Evolutionary conservation across 2,113 vertebrate genomes (phyloP).

Genomic region (Globicephala melas): DNA sequence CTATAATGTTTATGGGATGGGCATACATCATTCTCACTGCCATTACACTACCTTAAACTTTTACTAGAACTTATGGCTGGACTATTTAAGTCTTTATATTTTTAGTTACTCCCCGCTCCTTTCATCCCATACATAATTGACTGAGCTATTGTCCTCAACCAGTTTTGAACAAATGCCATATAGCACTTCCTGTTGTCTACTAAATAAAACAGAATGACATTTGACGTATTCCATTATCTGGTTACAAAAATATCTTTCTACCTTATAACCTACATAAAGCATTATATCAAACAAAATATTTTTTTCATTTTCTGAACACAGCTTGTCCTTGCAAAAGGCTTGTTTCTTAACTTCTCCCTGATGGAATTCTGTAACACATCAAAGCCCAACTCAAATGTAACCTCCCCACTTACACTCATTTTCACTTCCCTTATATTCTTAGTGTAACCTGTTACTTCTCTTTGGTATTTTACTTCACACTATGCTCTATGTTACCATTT

Average conservation of each 20-base stretch:
- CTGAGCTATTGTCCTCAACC: not conserved
- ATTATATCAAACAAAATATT: not conserved
- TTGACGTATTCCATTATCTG: not conserved
- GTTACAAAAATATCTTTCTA: not conserved
- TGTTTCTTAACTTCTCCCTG: not conserved
- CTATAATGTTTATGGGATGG: not conserved
- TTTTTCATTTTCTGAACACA: conserved; percentile 15
- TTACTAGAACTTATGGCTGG: not conserved
- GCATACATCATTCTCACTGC: not conserved
- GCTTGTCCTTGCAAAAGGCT: not conserved
- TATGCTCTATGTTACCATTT: not conserved
- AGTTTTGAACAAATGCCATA: not conserved
- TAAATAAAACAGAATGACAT: not conserved
- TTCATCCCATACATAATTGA: not conserved
- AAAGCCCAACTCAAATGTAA: not conserved
- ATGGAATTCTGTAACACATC: not conserved
- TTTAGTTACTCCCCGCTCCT: not conserved
- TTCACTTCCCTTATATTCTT: not conserved
- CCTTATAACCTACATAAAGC: not conserved
- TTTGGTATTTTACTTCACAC: not conserved
- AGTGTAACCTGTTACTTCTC: not conserved
- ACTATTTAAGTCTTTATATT: not conserved
- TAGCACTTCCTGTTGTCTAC: not conserved
- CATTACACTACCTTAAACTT: not conserved
- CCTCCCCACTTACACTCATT: not conserved